A percentile compares a stretch with the other conserved stretches of the same genome.
phyloP scores from a whole-genome alignment of 2,888 invertebrate genomes.

The Drosophila algonquin region DNA sequence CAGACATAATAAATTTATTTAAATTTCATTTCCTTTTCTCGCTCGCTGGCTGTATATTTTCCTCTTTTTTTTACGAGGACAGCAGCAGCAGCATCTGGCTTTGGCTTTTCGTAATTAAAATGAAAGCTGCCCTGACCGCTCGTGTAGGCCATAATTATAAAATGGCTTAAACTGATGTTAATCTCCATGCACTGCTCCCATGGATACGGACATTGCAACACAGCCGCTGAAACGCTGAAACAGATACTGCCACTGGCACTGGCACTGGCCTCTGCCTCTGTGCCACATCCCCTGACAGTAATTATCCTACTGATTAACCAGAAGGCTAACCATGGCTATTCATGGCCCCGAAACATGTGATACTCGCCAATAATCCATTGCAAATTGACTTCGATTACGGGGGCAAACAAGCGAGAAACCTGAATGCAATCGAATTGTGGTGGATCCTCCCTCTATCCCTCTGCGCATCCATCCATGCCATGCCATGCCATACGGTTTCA shows the following conservation, averaged over 20 bases:
- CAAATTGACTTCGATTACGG: slow-evolving; percentile 31
- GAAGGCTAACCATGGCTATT: slow-evolving; percentile 3
- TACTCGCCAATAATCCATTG: slow-evolving; percentile 38
- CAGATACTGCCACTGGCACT: slow-evolving; percentile 39
- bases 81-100: slow-evolving; percentile 50
- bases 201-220: slow-evolving; percentile 43
- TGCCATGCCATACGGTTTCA: neutral
- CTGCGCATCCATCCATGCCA: neutral
- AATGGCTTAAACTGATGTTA: slow-evolving; percentile 77
- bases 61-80: slow-evolving; percentile 30
- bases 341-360: slow-evolving; percentile 2
- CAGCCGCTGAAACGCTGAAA: too few relatives aligned
- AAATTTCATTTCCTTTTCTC: slow-evolving; percentile 70
- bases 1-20: slow-evolving; percentile 79
- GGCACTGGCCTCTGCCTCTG: slow-evolving; percentile 32
- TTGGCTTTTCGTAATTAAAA: slow-evolving; percentile 69
- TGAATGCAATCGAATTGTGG: slow-evolving; percentile 28
- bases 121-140: slow-evolving; percentile 61
- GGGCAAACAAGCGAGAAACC: slow-evolving; percentile 16
- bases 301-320: slow-evolving; percentile 42
- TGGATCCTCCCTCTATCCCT: neutral
- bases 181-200: slow-evolving; percentile 61
- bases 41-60: neutral
- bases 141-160: slow-evolving; percentile 79
- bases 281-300: slow-evolving; percentile 57